Percentiles rank a stretch among this genome's conserved stretches.
Conservation (phyloP, 2,888 invertebrate genomes). For the Oxyscelio sp. region DNA sequence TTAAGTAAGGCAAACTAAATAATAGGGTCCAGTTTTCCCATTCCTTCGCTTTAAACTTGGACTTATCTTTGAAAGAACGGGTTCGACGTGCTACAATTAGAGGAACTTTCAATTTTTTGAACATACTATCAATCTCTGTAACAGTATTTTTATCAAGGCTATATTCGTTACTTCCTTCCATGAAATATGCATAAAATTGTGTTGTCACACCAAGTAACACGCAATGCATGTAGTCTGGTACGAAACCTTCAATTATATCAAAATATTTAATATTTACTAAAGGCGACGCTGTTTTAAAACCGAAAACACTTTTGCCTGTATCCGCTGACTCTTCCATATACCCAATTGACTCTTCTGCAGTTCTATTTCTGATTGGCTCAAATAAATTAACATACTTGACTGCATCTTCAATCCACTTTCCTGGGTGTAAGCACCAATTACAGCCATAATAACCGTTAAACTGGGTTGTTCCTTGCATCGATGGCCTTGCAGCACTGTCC, state of each 20-base stretch:
- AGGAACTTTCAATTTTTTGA: slow-evolving; percentile 18
- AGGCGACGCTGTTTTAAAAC: too few species aligned
- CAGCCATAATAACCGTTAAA: background rate
- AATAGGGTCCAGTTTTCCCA: background rate
- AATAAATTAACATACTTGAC: background rate
- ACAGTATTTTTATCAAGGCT: background rate
- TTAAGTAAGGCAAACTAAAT: slow-evolving; percentile 47
- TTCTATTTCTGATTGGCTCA: slow-evolving; percentile 9
- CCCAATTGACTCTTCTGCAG: background rate
- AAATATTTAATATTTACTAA: too few species aligned
- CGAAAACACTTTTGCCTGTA: too few species aligned
- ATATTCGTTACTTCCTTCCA: too few species aligned
- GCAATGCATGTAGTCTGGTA: slow-evolving; percentile 58
- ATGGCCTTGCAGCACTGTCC: slow-evolving; percentile 49
- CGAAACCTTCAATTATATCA: slow-evolving; percentile 50
- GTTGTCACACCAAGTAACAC: slow-evolving; percentile 28
- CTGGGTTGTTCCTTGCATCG: background rate
- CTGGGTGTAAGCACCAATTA: slow-evolving; percentile 30
- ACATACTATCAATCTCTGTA: slow-evolving; percentile 12
- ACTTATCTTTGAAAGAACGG: background rate
- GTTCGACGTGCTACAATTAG: slow-evolving; percentile 22
- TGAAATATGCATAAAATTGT: slow-evolving; percentile 29
- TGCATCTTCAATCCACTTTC: background rate
- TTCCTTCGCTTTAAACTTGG: background rate
- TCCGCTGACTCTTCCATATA: background rate